Evolutionary conservation across 2,113 vertebrate species (phyloP).

Genomic region (Upupa epops): DNA sequence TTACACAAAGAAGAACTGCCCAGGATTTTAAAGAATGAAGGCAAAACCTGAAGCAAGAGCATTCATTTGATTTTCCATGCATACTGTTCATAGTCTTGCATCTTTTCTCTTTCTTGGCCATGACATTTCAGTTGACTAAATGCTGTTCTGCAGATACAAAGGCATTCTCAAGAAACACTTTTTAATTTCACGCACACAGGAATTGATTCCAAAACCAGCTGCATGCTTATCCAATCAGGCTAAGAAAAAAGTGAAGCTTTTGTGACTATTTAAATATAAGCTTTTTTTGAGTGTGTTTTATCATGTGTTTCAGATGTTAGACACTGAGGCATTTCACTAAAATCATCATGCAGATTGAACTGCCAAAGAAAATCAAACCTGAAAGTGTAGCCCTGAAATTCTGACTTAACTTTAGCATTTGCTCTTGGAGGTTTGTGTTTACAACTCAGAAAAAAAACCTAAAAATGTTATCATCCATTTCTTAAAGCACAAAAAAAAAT

Average conservation of each 20-base stretch:
- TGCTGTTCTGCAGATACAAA: neutral
- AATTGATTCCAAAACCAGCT: neutral
- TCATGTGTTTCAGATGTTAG: neutral
- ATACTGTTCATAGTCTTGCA: neutral
- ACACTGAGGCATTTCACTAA: neutral
- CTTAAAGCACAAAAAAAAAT: neutral
- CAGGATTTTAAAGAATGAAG: neutral
- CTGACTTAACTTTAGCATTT: neutral
- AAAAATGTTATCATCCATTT: neutral
- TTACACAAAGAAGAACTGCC: neutral
- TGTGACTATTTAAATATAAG: constrained; percentile 2
- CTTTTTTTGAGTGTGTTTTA: neutral
- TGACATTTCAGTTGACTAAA: neutral
- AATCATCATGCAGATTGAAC: neutral
- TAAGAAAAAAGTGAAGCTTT: neutral
- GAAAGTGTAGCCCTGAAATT: neutral
- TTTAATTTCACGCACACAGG: neutral
- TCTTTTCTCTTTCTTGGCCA: neutral
- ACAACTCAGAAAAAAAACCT: neutral
- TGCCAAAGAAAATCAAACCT: constrained; percentile 11
- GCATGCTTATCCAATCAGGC: neutral
- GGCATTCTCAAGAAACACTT: neutral
- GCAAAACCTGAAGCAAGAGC: neutral
- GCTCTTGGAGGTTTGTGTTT: neutral
- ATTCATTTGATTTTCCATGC: neutral